phyloP scores from a whole-genome alignment of 2,888 invertebrate genomes.

The Drosophila anomalata region DNA sequence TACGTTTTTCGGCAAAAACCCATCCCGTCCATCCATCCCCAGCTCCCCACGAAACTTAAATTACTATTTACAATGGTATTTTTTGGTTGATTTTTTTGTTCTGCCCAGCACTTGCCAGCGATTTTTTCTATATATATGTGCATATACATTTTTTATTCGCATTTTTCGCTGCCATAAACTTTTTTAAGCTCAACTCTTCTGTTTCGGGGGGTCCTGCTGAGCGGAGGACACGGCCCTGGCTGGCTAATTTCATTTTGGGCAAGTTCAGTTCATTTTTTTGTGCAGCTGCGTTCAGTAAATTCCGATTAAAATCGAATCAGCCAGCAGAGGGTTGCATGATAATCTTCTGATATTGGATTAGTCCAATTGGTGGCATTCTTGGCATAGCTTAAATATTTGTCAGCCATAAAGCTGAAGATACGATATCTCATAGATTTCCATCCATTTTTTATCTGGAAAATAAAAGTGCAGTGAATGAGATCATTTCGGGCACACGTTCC shows the following conservation, averaged over 20 bases:
- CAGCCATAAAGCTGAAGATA: constrained; percentile 16
- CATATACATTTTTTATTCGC: constrained; percentile 41
- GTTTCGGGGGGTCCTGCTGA: not conserved
- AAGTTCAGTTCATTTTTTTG: constrained; percentile 48
- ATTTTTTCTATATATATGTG: constrained; percentile 35
- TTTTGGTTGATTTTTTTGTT: constrained; percentile 43
- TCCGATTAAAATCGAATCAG: constrained; percentile 26
- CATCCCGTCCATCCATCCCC: not conserved
- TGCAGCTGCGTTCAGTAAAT: constrained; percentile 37
- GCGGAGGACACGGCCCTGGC: constrained; percentile 6
- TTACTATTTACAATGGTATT: constrained; percentile 75
- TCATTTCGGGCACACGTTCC: constrained; percentile 52
- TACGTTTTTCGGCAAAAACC: constrained; percentile 50
- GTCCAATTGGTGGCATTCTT: constrained; percentile 18
- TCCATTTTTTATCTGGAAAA: constrained; percentile 21
- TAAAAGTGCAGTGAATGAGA: constrained; percentile 45
- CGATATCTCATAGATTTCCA: constrained; percentile 30
- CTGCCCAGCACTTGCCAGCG: constrained; percentile 48
- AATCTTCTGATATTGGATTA: constrained; percentile 13
- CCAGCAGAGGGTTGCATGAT: constrained; percentile 1
- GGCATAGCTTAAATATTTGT: constrained; percentile 40
- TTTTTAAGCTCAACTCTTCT: constrained; percentile 24
- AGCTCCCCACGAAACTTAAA: constrained; percentile 67
- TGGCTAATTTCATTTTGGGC: constrained; percentile 68
- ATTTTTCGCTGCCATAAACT: constrained; percentile 52